Percentiles rank a stretch among this genome's conserved stretches.
Conservation (phyloP, 2,888 invertebrate species). For the Isoperla grammatica region DNA sequence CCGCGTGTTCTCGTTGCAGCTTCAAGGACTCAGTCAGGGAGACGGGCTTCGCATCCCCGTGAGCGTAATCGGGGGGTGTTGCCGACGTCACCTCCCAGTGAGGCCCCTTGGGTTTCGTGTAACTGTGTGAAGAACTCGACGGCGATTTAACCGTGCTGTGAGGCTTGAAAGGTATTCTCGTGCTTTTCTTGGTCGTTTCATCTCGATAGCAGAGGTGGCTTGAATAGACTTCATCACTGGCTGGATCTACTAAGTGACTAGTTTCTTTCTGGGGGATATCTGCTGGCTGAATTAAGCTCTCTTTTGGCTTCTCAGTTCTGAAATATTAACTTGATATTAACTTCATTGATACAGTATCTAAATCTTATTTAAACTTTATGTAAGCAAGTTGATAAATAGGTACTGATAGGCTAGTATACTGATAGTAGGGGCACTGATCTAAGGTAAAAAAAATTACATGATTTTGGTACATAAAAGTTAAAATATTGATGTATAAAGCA, state of each 20-base stretch:
- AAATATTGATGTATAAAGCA: too few relatives aligned
- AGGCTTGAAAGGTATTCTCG: constrained; percentile 50
- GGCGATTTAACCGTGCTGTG: constrained; percentile 46
- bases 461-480: too few relatives aligned
- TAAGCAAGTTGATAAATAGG: too few relatives aligned
- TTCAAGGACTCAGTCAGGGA: constrained; percentile 52
- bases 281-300: constrained; percentile 47
- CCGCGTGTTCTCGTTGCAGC: constrained; percentile 49
- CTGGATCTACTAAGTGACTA: constrained; percentile 37
- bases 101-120: constrained; percentile 20
- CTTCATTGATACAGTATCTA: background rate
- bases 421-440: too few relatives aligned
- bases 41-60: constrained; percentile 50
- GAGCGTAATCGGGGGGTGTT: constrained; percentile 54
- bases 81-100: constrained; percentile 60
- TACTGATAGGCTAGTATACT: too few relatives aligned
- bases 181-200: constrained; percentile 34
- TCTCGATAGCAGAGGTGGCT: constrained; percentile 52
- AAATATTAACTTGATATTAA: too few relatives aligned
- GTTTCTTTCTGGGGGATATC: constrained; percentile 48
- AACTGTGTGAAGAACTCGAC: background rate
- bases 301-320: constrained; percentile 40
- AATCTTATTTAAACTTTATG: too few relatives aligned
- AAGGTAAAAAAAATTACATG: too few relatives aligned
- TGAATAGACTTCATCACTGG: constrained; percentile 43